Conservation (phyloP, 2,888 invertebrate species). For the Stenchaetothrips biformis region DNA sequence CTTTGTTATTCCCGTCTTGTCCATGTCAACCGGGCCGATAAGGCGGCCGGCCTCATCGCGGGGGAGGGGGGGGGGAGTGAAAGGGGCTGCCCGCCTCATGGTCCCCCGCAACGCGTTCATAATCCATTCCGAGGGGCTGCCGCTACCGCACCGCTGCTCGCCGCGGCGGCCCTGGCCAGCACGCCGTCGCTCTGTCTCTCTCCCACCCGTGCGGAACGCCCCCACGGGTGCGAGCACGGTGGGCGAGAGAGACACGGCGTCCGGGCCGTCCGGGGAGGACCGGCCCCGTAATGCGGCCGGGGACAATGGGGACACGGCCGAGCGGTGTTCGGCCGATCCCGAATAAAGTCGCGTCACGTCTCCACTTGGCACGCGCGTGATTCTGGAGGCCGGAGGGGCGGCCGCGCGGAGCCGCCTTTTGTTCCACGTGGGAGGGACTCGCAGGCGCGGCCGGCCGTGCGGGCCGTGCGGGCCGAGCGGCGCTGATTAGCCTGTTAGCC, state of each 20-base stretch:
- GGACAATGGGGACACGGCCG: background rate
- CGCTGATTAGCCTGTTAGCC: too few species aligned
- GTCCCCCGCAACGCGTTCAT: slow-evolving; percentile 9
- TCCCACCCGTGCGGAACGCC: background rate
- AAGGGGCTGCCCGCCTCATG: background rate
- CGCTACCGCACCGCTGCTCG: background rate
- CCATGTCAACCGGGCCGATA: background rate
- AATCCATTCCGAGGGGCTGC: slow-evolving; percentile 5
- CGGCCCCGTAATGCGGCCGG: background rate
- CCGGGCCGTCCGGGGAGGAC: background rate
- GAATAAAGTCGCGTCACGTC: slow-evolving; percentile 18
- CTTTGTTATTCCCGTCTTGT: slow-evolving; percentile 21
- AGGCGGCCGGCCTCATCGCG: background rate
- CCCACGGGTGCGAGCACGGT: background rate
- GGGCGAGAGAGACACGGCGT: background rate
- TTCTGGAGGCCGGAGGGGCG: background rate
- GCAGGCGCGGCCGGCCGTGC: too few species aligned
- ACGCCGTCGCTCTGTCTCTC: too few species aligned
- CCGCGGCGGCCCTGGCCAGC: too few species aligned
- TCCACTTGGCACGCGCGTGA: background rate
- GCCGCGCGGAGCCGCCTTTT: too few species aligned
- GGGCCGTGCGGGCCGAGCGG: too few species aligned
- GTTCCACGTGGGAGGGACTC: too few species aligned
- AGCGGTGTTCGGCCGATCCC: background rate
- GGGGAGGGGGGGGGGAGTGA: background rate